phyloP scores from a whole-genome alignment of 2,113 vertebrate species.

The Forbesichthys papilliferus region DNA sequence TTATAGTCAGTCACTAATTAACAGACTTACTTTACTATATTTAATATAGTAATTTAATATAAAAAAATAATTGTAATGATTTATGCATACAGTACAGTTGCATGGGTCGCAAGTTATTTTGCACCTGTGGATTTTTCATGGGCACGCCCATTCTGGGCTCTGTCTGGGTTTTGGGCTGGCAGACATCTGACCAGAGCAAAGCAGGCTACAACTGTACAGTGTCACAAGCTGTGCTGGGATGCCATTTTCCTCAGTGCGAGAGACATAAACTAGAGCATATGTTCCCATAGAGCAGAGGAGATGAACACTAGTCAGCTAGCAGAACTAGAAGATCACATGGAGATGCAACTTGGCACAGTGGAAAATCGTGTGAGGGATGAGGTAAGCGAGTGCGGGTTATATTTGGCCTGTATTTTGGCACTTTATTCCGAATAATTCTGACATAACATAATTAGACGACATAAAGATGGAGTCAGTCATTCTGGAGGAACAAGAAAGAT shows the following conservation, averaged over 20 bases:
- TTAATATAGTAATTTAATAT: no score
- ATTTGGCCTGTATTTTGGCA: no score
- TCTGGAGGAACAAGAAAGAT: no score
- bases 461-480: no score
- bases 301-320: slow-evolving; percentile 66
- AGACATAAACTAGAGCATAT: slow-evolving; percentile 1
- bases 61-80: no score
- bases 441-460: no score
- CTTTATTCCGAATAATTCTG: no score
- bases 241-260: slow-evolving; percentile 1
- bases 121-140: slow-evolving; percentile 26
- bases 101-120: background rate
- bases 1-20: no score
- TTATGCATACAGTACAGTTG: no score
- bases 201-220: slow-evolving; percentile 9
- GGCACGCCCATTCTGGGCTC: slow-evolving; percentile 23
- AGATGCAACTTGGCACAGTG: slow-evolving; percentile 64
- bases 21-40: no score
- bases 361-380: slow-evolving; percentile 69
- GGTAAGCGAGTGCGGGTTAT: slow-evolving; percentile 60
- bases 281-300: slow-evolving; percentile 70
- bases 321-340: slow-evolving; percentile 78
- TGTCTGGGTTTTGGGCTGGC: slow-evolving; percentile 33
- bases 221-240: slow-evolving; percentile 6
- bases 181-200: slow-evolving; percentile 22